phyloP scores from a whole-genome alignment of 2,888 invertebrate genomes.

The Flexamia atlantica region DNA sequence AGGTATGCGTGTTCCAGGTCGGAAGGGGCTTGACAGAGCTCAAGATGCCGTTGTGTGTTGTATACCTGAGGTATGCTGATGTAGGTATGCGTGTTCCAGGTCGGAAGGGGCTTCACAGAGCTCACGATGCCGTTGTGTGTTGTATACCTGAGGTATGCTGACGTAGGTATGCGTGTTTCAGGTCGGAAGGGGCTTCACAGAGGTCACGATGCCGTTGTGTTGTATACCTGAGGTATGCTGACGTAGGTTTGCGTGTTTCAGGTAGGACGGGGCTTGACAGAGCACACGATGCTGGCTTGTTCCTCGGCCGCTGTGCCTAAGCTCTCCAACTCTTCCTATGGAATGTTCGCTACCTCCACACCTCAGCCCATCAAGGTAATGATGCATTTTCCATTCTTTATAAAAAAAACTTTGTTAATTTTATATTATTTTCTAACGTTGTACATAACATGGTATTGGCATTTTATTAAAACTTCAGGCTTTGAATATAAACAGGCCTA shows the following conservation, averaged over 20 bases:
- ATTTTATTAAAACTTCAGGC: too few species aligned
- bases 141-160: slow-evolving; percentile 1
- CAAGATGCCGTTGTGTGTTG: slow-evolving; percentile 18
- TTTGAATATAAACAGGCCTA: too few species aligned
- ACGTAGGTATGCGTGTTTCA: not conserved
- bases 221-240: slow-evolving; percentile 1
- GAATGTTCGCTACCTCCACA: slow-evolving; percentile 54
- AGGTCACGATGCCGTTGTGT: not conserved
- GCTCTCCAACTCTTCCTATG: slow-evolving; percentile 49
- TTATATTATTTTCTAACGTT: too few species aligned
- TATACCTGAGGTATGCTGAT: not conserved
- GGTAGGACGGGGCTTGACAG: slow-evolving; percentile 45
- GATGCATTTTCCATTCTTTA: not conserved
- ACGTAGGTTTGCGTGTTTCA: not conserved
- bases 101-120: slow-evolving; percentile 30
- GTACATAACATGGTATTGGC: too few species aligned
- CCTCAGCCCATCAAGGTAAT: slow-evolving; percentile 59
- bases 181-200: too few species aligned
- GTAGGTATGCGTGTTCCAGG: slow-evolving; percentile 3
- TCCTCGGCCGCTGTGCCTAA: slow-evolving; percentile 48
- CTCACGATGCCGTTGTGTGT: slow-evolving; percentile 57
- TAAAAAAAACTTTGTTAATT: not conserved
- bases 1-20: not conserved
- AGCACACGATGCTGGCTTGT: slow-evolving; percentile 58
- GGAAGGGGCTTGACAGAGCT: not conserved